Evolutionary conservation across 2,113 vertebrate species (phyloP).

Genomic region (Scolopax mira): DNA sequence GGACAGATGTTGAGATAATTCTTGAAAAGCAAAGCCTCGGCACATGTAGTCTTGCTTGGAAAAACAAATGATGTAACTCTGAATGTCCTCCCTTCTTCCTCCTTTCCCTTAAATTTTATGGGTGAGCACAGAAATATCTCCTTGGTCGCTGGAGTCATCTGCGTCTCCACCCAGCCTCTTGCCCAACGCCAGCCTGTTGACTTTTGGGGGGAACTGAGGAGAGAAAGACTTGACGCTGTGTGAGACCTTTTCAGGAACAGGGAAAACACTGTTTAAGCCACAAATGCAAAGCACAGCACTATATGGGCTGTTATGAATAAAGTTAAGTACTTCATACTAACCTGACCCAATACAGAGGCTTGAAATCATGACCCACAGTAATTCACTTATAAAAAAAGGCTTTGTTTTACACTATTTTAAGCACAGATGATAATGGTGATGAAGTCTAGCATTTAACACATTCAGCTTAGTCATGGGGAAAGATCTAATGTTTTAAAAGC

Average conservation of each 20-base stretch:
- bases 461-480: neutral
- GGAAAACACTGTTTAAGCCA: neutral
- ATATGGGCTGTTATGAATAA: neutral
- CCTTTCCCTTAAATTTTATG: neutral
- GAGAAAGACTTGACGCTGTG: neutral
- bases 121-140: neutral
- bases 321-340: neutral
- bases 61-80: accelerated
- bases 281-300: neutral
- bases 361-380: neutral
- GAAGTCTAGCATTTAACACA: neutral
- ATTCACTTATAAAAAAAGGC: accelerated
- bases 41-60: neutral
- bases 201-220: accelerated
- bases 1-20: neutral
- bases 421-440: neutral
- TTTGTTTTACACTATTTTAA: neutral
- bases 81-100: neutral
- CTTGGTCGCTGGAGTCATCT: neutral
- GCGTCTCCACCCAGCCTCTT: neutral
- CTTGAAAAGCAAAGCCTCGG: neutral
- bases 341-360: neutral
- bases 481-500: neutral
- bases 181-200: accelerated
- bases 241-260: accelerated